These are phyloP conservation scores for Pseudomyrmex gracilis DNA, from an alignment of 1,140 invertebrate species.

Conservation along the genomic window DNA sequence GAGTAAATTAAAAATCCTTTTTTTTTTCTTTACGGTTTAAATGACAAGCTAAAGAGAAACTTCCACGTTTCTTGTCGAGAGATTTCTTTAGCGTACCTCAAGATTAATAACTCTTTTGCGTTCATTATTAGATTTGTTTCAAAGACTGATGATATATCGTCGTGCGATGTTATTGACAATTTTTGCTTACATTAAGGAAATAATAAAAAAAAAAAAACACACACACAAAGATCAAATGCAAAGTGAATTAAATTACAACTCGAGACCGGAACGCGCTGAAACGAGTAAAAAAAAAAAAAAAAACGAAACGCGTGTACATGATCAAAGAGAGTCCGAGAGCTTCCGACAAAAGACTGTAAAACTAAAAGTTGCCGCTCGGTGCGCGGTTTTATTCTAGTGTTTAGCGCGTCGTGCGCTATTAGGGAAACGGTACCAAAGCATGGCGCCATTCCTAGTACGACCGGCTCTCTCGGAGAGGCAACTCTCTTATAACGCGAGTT, in stretches of 20 bases:
- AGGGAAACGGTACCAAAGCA: conserved; percentile 43
- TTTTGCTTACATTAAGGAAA: not conserved
- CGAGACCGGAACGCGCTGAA: not conserved
- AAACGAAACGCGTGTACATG: conserved; percentile 3
- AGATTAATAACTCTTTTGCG: no score
- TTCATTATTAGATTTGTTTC: no score
- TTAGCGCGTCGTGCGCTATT: conserved; percentile 23
- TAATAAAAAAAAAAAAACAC: no score
- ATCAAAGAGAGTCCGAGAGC: not conserved
- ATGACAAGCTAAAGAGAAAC: no score
- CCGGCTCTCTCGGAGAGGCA: not conserved
- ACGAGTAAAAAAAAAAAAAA: not conserved
- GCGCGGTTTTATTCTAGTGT: conserved; percentile 4
- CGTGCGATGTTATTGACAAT: not conserved
- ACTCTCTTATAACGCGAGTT: conserved; percentile 51
- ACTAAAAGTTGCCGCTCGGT: conserved; percentile 28
- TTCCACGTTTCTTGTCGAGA: no score
- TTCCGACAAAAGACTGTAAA: conserved; percentile 10
- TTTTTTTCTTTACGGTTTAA: no score
- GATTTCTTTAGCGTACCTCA: no score
- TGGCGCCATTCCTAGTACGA: conserved; percentile 31
- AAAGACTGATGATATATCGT: no score
- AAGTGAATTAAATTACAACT: not conserved
- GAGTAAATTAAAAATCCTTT: no score
- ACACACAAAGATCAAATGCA: not conserved